Evolutionary conservation across 2,797 vertebrate species (phyloP), one percentile per base, ranked within the genome.

Genomic region (Otus scops): DNA sequence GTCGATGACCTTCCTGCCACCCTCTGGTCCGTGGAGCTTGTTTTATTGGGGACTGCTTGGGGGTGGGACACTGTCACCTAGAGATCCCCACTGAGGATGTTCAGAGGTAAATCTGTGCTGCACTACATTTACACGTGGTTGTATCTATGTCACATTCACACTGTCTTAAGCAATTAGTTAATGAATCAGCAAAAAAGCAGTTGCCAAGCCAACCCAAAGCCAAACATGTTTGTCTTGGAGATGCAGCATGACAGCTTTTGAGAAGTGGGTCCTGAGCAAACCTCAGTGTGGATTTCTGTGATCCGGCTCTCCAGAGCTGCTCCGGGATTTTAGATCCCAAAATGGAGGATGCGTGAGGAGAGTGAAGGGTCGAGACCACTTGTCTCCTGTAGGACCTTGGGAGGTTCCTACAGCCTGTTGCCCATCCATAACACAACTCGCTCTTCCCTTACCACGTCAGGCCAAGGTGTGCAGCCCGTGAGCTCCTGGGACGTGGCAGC

Each of bases 171-270:
- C 85, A 93, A 95, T 96, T 60, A 65, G 32, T 63, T 92, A 82
- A 95, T 60, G 93, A 94, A 91, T 22, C 95, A 50, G 94, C 87
- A 93, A 60, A 76, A 84, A 92, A 65, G 79, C 69, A 75, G 94
- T 96, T 96, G 91, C 91, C 94, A 84, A 34, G 91, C 80, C 92
- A 94, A 86, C 87, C 91, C 88, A 28, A 89, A 91, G 85, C 76
- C 81, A 71, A 88, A 28, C 27, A 6, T 22, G 36, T 77, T 68
- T 0, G 3, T 69, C 64, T 81, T 83, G 48, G 89, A 88, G 92
- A 96, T 92, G 85, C 79, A 28, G 41, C 30, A 3, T 94, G 95
- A 89, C 91, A 95, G 85, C 65, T 90, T 89, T n/a, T 26, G 87
- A 70, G 64, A 75, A 43, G 61, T 59, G 79, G 64, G 30, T 41